A percentile compares a stretch with the other conserved stretches of the same genome.
Evolutionary conservation across 2,113 vertebrate species (phyloP).

Genomic region (Tiliqua scincoides): DNA sequence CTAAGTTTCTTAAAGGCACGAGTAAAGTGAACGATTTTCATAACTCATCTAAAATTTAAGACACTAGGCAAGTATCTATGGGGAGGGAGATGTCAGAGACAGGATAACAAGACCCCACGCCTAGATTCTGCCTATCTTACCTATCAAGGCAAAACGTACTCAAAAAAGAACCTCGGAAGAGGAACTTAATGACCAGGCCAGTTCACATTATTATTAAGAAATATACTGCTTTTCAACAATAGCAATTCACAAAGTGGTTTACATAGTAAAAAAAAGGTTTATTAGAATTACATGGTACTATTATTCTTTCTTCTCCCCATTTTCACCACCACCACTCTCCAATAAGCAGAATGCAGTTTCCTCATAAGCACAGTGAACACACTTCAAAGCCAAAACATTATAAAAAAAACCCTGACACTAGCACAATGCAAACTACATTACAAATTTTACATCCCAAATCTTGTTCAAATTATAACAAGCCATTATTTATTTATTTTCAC

Average conservation of each 20-base stretch:
- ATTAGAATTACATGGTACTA: neutral
- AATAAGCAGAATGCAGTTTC: neutral
- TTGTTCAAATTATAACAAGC: neutral
- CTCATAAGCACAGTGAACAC: neutral
- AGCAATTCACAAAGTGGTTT: too few species aligned
- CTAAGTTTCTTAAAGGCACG: neutral
- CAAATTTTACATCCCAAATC: neutral
- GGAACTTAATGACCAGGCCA: too few species aligned
- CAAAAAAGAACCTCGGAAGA: neutral
- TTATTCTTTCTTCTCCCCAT: neutral
- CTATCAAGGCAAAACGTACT: neutral
- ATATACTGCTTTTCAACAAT: too few species aligned
- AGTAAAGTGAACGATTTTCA: neutral
- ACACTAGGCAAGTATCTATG: neutral
- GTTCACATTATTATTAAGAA: neutral
- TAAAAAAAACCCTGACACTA: neutral
- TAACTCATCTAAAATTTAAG: neutral
- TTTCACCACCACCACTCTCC: neutral
- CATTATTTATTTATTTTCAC: neutral
- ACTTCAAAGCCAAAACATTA: conserved; percentile 4
- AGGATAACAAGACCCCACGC: neutral
- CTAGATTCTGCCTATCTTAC: neutral
- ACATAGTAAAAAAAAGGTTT: too few species aligned
- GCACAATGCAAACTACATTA: neutral
- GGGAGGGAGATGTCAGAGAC: neutral